Evolutionary conservation across 2,113 vertebrate genomes (phyloP), one percentile per base, ranked within the genome.

Genomic region (Serilophus lunatus): DNA sequence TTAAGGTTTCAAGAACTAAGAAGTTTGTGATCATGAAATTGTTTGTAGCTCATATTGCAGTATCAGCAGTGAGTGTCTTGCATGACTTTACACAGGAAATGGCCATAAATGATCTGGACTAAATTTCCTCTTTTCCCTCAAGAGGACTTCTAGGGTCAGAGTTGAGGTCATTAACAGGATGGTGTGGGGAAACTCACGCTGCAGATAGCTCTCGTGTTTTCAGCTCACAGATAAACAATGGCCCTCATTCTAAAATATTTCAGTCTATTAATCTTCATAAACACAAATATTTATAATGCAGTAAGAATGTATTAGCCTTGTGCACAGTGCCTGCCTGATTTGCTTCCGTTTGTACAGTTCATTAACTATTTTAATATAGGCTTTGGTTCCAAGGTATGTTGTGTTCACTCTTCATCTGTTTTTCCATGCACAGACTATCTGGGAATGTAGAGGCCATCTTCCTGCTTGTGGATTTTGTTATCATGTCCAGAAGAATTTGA

Each of bases 271-370:
- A 96, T 96, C 93, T 86, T 92, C 83, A 91, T 77, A 90, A 88
- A 89, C 49, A 86, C 85, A 96, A 97, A 97, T 94, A 95, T 95
- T 96, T 97, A 92, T 88, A 95, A 79, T 17, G 47, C 51, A 90
- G 68, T 70, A 81, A 89, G 68, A 94, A 65, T 49, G 51, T 56
- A 76, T 81, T 61, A 85, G 40, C 54, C 56, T 26, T 64, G 40
- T 79, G 85, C 26, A 76, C 36, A 70, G 36, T 35, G 75, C 36
- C 38, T 80, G 44, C 38, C 38, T 56, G 50, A 25, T 83, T 86
- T 83, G 6, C 16, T 71, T 87, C 50, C 36, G 36, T 82, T 38
- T 79, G 71, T 78, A 60, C 64, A 51, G 47, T 25, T 82, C 88
- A 92, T 92, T 77, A 96, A 53, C 75, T 92, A 49, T n/a, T 74